These are phyloP conservation scores for Aspiorhynchus laticeps DNA, from an alignment of 2,113 vertebrate species.

Conservation along the genomic window DNA sequence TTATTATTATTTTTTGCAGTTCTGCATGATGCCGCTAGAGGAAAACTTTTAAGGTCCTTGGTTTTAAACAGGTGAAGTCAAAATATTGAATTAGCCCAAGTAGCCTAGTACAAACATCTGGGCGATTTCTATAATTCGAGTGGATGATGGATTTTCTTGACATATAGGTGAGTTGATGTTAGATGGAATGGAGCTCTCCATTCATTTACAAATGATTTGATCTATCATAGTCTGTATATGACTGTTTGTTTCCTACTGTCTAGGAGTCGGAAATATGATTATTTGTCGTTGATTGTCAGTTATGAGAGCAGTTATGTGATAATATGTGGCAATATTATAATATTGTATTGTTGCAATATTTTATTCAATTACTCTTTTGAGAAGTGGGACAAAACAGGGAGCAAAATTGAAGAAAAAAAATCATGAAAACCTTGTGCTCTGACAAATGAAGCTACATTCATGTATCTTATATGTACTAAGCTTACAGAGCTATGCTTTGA, in stretches of 20 bases:
- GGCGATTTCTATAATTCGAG: background rate
- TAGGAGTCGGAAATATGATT: background rate
- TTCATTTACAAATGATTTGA: background rate
- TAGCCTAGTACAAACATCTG: too few relatives aligned
- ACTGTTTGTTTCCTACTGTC: too few relatives aligned
- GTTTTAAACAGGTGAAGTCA: background rate
- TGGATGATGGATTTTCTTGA: background rate
- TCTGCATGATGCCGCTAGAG: background rate
- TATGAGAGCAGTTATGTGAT: background rate
- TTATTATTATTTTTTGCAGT: background rate
- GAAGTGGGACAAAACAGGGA: too few relatives aligned
- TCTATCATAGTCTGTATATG: background rate
- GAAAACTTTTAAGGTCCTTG: background rate
- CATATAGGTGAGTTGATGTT: background rate
- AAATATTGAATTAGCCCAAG: background rate
- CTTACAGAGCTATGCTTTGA: too few relatives aligned
- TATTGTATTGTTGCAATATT: background rate
- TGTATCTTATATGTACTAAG: too few relatives aligned
- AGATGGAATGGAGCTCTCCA: background rate
- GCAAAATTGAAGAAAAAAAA: too few relatives aligned
- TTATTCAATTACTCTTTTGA: background rate
- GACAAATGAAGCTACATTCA: too few relatives aligned
- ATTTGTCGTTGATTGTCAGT: background rate
- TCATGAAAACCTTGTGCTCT: too few relatives aligned
- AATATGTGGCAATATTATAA: background rate